These are phyloP conservation scores for Cladorhizidae sp. DNA, from an alignment of 37 sponge, comb jelly and placozoan species.

Conservation along the genomic window DNA sequence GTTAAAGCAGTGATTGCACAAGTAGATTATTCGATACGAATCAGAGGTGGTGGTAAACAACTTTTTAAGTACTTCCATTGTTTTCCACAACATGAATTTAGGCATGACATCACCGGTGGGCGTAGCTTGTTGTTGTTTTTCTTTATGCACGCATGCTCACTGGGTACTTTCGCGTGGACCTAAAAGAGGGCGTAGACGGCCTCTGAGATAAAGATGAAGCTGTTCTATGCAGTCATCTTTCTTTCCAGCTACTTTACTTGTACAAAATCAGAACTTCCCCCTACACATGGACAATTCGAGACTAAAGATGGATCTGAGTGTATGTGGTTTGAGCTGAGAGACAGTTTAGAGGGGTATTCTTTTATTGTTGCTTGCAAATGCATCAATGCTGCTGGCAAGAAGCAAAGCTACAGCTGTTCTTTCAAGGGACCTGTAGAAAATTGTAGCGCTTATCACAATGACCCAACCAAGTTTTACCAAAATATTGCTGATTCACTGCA, in stretches of 20 bases:
- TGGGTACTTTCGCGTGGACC: too few relatives aligned
- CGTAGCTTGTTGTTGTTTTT: too few relatives aligned
- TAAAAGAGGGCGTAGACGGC: too few relatives aligned
- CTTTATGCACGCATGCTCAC: too few relatives aligned
- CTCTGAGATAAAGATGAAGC: too few relatives aligned
- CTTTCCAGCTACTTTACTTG: too few relatives aligned
- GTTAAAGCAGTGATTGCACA: not conserved
- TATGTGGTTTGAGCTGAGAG: conserved; percentile 20
- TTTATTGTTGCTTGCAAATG: conserved; percentile 2
- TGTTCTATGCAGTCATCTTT: too few relatives aligned
- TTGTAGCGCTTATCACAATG: not conserved
- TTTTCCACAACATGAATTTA: too few relatives aligned
- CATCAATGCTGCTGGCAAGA: not conserved
- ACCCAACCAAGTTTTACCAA: not conserved
- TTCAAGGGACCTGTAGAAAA: not conserved
- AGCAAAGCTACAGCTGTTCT: conserved; percentile 9
- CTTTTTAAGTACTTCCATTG: not conserved
- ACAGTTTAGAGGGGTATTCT: not conserved
- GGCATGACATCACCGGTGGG: too few relatives aligned
- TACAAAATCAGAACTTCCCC: too few relatives aligned
- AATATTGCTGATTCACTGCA: not conserved
- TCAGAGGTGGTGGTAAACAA: not conserved
- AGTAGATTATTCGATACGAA: not conserved
- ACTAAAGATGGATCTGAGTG: conserved; percentile 11
- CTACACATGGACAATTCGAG: conserved; percentile 11